Evolutionary conservation across 2,113 vertebrate species (phyloP), one percentile per base, ranked within the genome.

Genomic region (Pelmatolapia mariae): DNA sequence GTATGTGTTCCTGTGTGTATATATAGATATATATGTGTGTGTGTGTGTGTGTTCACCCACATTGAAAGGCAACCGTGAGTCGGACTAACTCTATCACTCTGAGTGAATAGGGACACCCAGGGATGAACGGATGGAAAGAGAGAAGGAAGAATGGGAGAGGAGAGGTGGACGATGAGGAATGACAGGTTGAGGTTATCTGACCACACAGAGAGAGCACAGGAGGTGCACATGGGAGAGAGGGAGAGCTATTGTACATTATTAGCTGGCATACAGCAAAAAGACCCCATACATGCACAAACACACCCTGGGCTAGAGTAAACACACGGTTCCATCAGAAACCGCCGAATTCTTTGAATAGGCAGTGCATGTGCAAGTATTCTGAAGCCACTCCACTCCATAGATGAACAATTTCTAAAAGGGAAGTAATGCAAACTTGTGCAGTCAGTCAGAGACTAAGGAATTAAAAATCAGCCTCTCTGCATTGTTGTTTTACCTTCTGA

Each of bases 111-210:
- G 90, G 86, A 92, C 88, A 80, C 86, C 50, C 79, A 91, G 81
- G 89, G 86, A 89, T 90, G 92, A 90, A 86, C 82, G 91, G 87
- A 91, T 76, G 82, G 86, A 88, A 40, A 86, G 85, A 63, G 78
- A 80, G 91, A 83, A 5, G 57, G 89, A 87, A 92, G 89, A 93
- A 95, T 93, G 78, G 90, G 86, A 91, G 83, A 93, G 88, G 79
- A 92, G 90, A 87, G 57, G 86, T 33, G 80, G 56, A 83, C 81
- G 93, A 88, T 10, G 87, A 91, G 85, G 89, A 91, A 91, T 86
- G 92, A 90, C 89, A 90, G 89, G 87, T 93, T 87, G 92, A 94
- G 94, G 93, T 96, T 95, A 96, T 95, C 92, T 92, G 83, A 36
- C 59, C 76, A 66, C 68, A 33, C 81, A 93, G 80, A 85, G 87